A percentile compares a stretch with the other conserved stretches of the same genome.
Conservation (phyloP, 2,113 vertebrate genomes). For the Lepus europaeus region DNA sequence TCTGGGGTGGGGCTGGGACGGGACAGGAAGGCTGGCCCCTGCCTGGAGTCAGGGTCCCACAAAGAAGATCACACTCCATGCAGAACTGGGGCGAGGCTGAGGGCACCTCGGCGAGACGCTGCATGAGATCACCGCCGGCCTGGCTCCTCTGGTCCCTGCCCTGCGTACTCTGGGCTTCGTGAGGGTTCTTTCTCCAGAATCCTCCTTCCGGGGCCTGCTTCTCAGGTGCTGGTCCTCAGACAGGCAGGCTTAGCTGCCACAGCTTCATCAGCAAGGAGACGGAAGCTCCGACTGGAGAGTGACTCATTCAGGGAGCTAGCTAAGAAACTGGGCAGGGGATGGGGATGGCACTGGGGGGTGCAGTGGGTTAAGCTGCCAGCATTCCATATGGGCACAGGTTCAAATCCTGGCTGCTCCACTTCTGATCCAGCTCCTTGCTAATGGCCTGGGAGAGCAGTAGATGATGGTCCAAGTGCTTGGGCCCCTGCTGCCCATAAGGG, state of each 20-base stretch:
- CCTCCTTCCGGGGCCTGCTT: not conserved
- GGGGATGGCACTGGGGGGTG: too few relatives aligned
- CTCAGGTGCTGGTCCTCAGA: not conserved
- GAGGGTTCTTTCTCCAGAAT: not conserved
- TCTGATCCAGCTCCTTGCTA: too few relatives aligned
- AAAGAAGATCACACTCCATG: too few relatives aligned
- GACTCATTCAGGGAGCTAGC: not conserved
- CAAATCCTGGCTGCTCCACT: too few relatives aligned
- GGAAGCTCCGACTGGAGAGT: not conserved
- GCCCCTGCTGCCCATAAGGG: too few relatives aligned
- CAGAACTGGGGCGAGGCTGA: not conserved
- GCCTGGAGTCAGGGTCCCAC: not conserved
- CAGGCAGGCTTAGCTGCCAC: not conserved
- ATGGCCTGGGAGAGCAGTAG: too few relatives aligned
- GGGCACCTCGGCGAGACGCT: not conserved
- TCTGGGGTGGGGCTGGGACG: rapidly evolving
- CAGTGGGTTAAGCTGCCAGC: too few relatives aligned
- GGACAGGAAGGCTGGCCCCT: not conserved
- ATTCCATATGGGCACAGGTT: too few relatives aligned
- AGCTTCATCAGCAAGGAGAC: not conserved
- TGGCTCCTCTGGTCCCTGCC: not conserved
- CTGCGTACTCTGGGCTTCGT: not conserved
- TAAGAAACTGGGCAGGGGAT: not conserved
- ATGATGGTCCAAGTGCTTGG: too few relatives aligned
- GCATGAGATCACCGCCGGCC: not conserved